These are phyloP conservation scores for Bujurquina vittata DNA, from an alignment of 2,113 vertebrate genomes.

Conservation along the genomic window DNA sequence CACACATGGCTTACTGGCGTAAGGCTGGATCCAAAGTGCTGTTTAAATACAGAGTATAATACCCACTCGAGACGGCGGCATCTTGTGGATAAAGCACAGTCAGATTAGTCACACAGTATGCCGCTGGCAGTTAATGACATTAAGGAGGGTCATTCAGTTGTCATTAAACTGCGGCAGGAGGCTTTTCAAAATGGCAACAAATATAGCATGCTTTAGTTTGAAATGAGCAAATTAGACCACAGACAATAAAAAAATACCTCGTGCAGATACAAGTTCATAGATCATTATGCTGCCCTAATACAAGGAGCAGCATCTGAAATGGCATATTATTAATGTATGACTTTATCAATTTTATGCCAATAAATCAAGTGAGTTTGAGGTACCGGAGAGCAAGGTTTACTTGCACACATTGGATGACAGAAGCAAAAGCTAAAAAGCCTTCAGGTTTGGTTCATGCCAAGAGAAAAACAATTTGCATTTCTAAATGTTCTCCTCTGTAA, in stretches of 20 bases:
- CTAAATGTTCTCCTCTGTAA: not conserved
- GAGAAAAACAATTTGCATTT: not conserved
- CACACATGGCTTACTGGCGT: not conserved
- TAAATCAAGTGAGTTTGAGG: not conserved
- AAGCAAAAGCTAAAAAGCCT: not conserved
- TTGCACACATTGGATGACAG: not conserved
- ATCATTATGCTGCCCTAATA: not conserved
- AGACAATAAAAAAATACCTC: not conserved
- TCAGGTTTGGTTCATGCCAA: not conserved
- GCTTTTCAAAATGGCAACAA: not conserved
- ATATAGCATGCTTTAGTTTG: not conserved
- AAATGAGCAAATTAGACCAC: not conserved
- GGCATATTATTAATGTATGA: not conserved
- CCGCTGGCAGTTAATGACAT: not conserved
- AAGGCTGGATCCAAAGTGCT: not conserved
- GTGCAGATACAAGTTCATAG: not conserved
- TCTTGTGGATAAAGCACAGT: not conserved
- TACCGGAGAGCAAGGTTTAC: not conserved
- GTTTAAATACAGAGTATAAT: not conserved
- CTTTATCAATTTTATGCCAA: not conserved
- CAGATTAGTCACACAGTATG: not conserved
- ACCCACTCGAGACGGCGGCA: not conserved
- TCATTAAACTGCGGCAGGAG: not conserved
- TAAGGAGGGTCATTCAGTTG: conserved; percentile 9
- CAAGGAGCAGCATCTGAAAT: not conserved